Base-by-base conservation (phyloP, 2,113 vertebrate genomes). In the Pluvialis apricaria region DNA sequence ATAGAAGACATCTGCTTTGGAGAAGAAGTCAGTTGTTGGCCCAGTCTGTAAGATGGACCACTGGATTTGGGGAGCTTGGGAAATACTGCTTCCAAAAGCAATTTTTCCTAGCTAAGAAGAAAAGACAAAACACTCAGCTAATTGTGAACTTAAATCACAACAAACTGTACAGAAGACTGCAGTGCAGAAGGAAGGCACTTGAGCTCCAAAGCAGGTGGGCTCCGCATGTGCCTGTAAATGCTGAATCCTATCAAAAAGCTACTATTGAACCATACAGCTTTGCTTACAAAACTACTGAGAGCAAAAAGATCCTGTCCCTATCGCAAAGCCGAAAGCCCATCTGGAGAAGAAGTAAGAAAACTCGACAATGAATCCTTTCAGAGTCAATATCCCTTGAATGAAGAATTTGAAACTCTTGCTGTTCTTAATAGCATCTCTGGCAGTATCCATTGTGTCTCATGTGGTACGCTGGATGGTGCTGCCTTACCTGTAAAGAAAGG, bases 31-130 rank as follows among this genome's bases (percentile, higher is more conserved):
- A 58, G 49, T 94, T 97, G 73, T 73, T 96, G 78, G 65, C 96
- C 68, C 94, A 64, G 82, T 97, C 94, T 96, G 95, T 94, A 95
- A 98, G 97, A 97, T 98, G 98, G 98, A 97, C 92, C 47, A 60
- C 85, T 86, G 95, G 81, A 62, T 97, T 96, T 96, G 93, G 97
- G 94, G 80, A 97, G 57, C 96, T 96, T 91, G 96, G 94, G 85
- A 97, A 97, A 72, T 97, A 92, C 86, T 97, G 77, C 92, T 97
- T 98, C 85, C 97, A 83, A 60, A 97, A 96, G 76, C 92, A 88
- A 58, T 93, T 96, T 82, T 88, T 97, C 95, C 76, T 98, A 71
- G 90, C 94, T 95, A 98, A 97, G 87, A 86, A 93, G 88, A 80
- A 82, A 91, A 96, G 92, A 69, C 86, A 54, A 34, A 42, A 76